Evolutionary conservation across 2,888 invertebrate species (phyloP).

Genomic region (Polydesmus complanatus): DNA sequence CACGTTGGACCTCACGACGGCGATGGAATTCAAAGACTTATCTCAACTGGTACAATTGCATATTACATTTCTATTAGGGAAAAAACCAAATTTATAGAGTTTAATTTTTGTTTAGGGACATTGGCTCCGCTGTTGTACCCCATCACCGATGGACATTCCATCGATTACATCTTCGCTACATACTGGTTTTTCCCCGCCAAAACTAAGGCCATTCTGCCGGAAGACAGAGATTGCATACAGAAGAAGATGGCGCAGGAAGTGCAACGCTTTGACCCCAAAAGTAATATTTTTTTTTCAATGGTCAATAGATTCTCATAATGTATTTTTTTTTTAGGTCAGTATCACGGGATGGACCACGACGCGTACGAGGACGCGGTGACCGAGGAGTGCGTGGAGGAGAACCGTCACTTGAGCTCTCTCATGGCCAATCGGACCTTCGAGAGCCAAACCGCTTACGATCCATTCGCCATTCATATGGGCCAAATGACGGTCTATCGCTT

Average conservation of each 20-base stretch:
- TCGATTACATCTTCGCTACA: conserved; percentile 54
- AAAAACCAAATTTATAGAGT: background rate
- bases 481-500: conserved; percentile 54
- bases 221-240: conserved; percentile 51
- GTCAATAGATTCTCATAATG: background rate
- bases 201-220: conserved; percentile 37
- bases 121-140: conserved; percentile 32
- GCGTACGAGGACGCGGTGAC: conserved; percentile 33
- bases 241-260: conserved; percentile 36
- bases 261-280: conserved; percentile 29
- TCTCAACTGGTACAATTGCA: conserved; percentile 31
- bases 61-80: background rate
- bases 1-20: conserved; percentile 37
- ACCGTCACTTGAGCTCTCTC: conserved; percentile 24
- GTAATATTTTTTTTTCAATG: conserved; percentile 23
- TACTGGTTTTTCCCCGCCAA: conserved; percentile 55
- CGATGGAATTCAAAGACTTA: conserved; percentile 32
- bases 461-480: conserved; percentile 42
- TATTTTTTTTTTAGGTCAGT: conserved; percentile 28
- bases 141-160: conserved; percentile 34
- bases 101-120: conserved; percentile 29
- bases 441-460: conserved; percentile 29
- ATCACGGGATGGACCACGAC: conserved; percentile 36
- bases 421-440: conserved; percentile 24
- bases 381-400: conserved; percentile 31